Evolutionary conservation across 2,888 invertebrate species (phyloP), one percentile per base, ranked within the genome.

Genomic region (Tetranychus piercei): DNA sequence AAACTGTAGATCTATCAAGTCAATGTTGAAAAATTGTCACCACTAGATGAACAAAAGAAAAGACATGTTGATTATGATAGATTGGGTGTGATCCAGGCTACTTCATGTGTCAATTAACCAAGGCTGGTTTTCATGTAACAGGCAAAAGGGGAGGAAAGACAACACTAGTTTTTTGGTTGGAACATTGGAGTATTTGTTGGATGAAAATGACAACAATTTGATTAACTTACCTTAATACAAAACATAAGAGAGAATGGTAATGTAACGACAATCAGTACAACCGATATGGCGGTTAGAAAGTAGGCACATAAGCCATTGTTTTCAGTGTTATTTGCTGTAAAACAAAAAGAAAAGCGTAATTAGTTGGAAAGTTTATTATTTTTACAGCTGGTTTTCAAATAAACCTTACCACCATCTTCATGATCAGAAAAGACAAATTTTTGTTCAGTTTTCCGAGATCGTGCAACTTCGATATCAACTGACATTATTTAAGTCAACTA

Each of bases 211-310:
- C 55, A 55, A 45, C 1, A 45, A 55, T 15, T 15, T 15, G 55
- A 55, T 9, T 55, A 55, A 55, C 55, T 55, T 55, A 91, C 89
- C 87, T 92, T 91, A 82, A 91, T 90, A 82, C 90, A 90, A 82
- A 90, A 87, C 82, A 90, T 90, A 75, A 92, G 83, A 4, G 91
- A 91, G 80, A 92, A 88, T 45, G 92, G 92, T 79, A 91, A 86
- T 3, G 91, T 91, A 77, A 89, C 81, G 80, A 91, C 84, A 81
- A 92, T 86, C 23, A 92, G 82, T 71, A 91, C 80, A 55, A 55
- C 55, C 55, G 55, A 55, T 55, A 55, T 55, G 55, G 55, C 55
- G 55, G 55, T 55, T 55, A 55, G 55, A 55, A 55, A 55, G 55
- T 55, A 55, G 55, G 55, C 55, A 55, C 55, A 55, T 55, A 55